Evolutionary conservation across 2,888 invertebrate species (phyloP), one percentile per base, ranked within the genome.

Genomic region (Platycheirus rosarum): DNA sequence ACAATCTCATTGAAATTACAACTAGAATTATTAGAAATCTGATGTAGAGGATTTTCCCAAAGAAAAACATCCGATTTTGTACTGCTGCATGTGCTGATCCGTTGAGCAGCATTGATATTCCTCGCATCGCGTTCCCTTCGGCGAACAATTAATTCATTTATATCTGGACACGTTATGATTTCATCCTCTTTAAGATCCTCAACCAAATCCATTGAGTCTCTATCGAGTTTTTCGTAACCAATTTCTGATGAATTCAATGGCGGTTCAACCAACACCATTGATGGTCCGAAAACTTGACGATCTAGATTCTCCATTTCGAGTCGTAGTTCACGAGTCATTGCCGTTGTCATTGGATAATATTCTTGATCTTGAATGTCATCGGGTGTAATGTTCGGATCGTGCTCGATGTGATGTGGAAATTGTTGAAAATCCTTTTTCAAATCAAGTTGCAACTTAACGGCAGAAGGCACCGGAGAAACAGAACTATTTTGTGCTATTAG

Each of bases 261-360:
- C 0, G 76, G 77, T 5, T 68, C 77, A 9, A 82, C 60, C 3
- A 68, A 26, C 8, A 82, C 14, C 9, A 71, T 55, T 2, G 77
- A 42, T 49, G 89, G 91, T 0, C 96, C 96, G 87, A 96, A 96
- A 3, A 96, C 95, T 90, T 95, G 96, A 7, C 96, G 92, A 90
- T 97, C 96, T 86, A 97, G 91, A 88, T 95, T 96, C 87, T 97
- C 96, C 84, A 96, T 89, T 89, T 97, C 96, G 53, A 96, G 92
- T 86, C 95, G 93, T 86, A 97, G 90, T 88, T 97, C 96, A 86
- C 96, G 93, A 0, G 96, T 96, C 91, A 96, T 95, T 2, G 96
- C 95, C 3, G 96, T 96, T 0, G 96, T 95, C 94, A 97, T 95
- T 2, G 96, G 96, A 87, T 95, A 95, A 88, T 96, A 96, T 87